Percentiles rank a stretch among this genome's conserved stretches.
phyloP scores from a whole-genome alignment of 2,113 vertebrate genomes.

The Grallaria varia region DNA sequence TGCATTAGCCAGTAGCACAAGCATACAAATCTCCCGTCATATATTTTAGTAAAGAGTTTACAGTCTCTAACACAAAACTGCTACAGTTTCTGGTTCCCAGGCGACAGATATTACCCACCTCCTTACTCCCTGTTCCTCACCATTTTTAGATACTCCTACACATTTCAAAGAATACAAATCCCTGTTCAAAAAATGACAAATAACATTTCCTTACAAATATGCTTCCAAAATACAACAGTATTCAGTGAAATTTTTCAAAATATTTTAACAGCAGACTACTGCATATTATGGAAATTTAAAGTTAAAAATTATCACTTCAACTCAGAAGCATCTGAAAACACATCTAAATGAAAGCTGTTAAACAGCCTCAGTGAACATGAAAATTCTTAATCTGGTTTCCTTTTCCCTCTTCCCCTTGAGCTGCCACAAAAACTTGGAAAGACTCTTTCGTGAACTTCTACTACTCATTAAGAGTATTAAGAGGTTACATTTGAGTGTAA shows the following conservation, averaged over 20 bases:
- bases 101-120: background rate
- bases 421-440: background rate
- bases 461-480: background rate
- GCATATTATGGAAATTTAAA: background rate
- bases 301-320: background rate
- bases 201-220: background rate
- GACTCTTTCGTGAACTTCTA: background rate
- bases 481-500: background rate
- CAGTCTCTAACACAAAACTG: background rate
- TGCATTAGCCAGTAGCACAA: background rate
- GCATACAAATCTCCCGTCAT: background rate
- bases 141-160: background rate
- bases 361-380: background rate
- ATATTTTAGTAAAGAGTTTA: background rate
- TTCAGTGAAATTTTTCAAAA: background rate
- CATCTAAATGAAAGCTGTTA: background rate
- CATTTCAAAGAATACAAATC: rapidly evolving
- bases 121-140: background rate
- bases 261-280: background rate
- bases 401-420: background rate
- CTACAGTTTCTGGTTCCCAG: background rate
- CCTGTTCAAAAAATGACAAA: background rate
- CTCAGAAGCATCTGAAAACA: background rate
- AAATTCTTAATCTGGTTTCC: background rate
- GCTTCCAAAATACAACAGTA: background rate